Base-by-base conservation (phyloP, 2,888 invertebrate species). In the Beris morrisii region DNA sequence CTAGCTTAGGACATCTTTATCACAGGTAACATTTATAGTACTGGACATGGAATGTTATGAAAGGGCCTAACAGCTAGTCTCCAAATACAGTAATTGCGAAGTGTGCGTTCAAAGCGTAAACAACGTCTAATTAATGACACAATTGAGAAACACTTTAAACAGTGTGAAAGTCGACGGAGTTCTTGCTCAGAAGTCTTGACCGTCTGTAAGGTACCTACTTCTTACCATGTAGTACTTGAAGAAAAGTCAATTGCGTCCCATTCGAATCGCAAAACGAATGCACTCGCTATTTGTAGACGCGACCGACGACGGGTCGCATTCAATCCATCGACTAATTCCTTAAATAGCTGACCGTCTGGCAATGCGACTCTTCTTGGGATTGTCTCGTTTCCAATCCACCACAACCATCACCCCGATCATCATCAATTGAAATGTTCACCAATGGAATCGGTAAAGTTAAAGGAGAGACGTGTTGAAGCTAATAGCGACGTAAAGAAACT, bases 331-430 rank as follows among this genome's bases (percentile, higher is more conserved):
- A 46, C 58, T 58, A 58, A 58, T 58, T 58, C 58, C 31, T 58
- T 44, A 58, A 58, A 58, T 58, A 58, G 58, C 46, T 45, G 12
- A n/a, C 3, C 45, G 58, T 58, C 58, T 58, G 58, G 30, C 45
- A 58, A 58, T 58, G 58, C 3, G 28, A 6, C 56, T 44, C 44
- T 56, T 22, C 22, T 22, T 22, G 22, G 22, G 22, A 22, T 22
- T 22, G 22, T 22, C 22, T 9, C 7, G 38, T 38, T 3, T 38
- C 38, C 38, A 38, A 22, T 22, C 9, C 4, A 38, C 38, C 38
- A 38, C 38, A 5, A 38, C 38, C 38, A 38, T 38, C 38, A 38
- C 38, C 38, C 5, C 9, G 5, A 7, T 9, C 38, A 38, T 38
- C 38, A 38, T 38, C 38, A 38, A 38, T 38, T 38, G 38, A 38